Conservation (phyloP, 2,888 invertebrate species). For the Pachycephus smyrnensis region DNA sequence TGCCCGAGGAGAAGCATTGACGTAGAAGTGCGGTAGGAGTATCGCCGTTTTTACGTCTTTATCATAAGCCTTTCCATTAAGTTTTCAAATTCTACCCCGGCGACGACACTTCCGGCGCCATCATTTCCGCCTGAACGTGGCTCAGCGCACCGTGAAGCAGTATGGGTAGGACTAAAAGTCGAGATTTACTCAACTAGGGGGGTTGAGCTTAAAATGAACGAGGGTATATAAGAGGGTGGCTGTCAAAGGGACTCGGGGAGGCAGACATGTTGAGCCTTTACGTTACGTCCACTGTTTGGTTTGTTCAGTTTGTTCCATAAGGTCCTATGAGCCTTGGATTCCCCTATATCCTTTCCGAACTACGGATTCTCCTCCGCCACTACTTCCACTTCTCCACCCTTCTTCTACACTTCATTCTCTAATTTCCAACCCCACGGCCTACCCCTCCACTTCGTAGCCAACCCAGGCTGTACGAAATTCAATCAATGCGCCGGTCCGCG, state of each 20-base stretch:
- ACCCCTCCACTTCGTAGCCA: slow-evolving; percentile 23
- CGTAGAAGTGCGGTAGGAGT: background rate
- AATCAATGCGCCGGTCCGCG: slow-evolving; percentile 46
- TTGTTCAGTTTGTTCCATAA: background rate
- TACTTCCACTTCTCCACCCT: background rate
- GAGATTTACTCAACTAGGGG: background rate
- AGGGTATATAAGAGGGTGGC: background rate
- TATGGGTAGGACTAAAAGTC: background rate
- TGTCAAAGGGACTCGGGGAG: background rate
- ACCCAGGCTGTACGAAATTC: slow-evolving; percentile 45
- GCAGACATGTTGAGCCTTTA: background rate
- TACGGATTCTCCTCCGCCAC: background rate
- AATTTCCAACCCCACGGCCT: slow-evolving; percentile 8
- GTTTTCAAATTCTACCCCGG: background rate
- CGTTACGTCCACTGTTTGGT: background rate
- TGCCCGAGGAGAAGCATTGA: background rate
- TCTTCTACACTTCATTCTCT: background rate
- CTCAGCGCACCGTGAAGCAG: background rate
- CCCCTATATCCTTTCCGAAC: background rate
- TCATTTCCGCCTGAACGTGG: background rate
- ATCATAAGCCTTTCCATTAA: background rate
- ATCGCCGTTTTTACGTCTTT: background rate
- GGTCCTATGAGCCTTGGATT: background rate
- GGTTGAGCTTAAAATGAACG: background rate
- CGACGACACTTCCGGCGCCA: background rate